Conservation (phyloP, 2,888 invertebrate species). For the Pyrrhosoma nymphula region DNA sequence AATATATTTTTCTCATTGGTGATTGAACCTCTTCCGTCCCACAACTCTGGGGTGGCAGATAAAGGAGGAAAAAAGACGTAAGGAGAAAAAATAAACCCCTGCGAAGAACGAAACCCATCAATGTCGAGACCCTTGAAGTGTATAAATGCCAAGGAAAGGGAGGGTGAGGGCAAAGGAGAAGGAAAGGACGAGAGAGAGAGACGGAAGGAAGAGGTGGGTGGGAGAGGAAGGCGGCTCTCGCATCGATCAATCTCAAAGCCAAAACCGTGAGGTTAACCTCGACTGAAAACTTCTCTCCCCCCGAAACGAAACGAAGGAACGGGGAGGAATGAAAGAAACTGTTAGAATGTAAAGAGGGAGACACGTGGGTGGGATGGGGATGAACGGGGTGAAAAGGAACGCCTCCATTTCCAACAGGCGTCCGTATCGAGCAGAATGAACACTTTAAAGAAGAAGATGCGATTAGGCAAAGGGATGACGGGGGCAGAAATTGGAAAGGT, state of each 20-base stretch:
- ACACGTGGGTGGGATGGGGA: not conserved
- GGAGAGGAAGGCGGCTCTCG: not conserved
- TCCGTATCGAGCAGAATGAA: not conserved
- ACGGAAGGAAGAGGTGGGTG: no score
- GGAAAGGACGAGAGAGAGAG: not conserved
- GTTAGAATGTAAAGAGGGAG: not conserved
- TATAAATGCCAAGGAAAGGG: not conserved
- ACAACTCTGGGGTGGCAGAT: not conserved
- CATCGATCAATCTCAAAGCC: slow-evolving; percentile 16
- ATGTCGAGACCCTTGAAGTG: slow-evolving; percentile 28
- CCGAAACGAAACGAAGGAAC: not conserved
- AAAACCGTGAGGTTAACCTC: not conserved
- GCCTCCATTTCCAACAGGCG: not conserved
- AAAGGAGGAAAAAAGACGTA: not conserved
- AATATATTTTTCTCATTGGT: slow-evolving; percentile 14
- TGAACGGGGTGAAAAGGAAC: not conserved
- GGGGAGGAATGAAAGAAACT: not conserved
- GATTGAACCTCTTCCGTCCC: not conserved
- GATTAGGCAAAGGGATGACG: not conserved
- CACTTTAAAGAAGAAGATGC: not conserved
- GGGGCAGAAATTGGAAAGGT: no score
- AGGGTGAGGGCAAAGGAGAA: not conserved
- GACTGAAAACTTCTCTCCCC: not conserved
- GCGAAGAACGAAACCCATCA: slow-evolving; percentile 19
- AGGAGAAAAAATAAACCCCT: not conserved